phyloP scores from a whole-genome alignment of 1,140 invertebrate species.

The Sinella curviseta region DNA sequence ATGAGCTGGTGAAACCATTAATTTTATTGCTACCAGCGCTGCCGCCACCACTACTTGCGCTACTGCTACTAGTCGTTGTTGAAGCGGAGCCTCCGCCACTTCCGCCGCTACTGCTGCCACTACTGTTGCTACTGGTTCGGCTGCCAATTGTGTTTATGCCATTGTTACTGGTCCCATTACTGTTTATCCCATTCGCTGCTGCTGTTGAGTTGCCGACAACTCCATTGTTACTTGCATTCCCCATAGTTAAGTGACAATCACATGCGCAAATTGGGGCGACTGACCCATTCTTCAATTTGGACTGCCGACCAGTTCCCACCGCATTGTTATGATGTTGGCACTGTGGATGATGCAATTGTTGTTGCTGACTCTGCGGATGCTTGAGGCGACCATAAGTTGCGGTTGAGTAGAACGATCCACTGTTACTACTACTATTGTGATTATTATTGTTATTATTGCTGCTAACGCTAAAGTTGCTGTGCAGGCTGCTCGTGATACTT shows the following conservation, averaged over 20 bases:
- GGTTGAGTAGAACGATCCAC: constrained; percentile 11
- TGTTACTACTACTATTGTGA: background rate
- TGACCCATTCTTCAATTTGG: constrained; percentile 17
- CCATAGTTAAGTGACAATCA: constrained; percentile 32
- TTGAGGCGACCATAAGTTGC: background rate
- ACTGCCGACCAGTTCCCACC: background rate
- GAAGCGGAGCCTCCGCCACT: background rate
- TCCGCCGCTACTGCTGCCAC: background rate
- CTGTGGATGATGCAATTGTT: constrained; percentile 10
- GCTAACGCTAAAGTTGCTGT: background rate
- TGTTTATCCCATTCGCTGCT: background rate
- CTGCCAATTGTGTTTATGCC: background rate
- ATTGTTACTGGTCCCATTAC: constrained; percentile 15
- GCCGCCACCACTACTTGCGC: background rate
- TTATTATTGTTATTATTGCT: background rate
- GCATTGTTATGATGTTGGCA: background rate
- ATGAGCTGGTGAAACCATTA: constrained; percentile 6
- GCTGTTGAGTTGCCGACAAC: background rate
- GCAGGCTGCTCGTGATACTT: constrained; percentile 10
- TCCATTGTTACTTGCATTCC: constrained; percentile 8
- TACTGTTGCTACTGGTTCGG: constrained; percentile 25
- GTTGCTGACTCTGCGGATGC: background rate
- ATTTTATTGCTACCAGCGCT: background rate
- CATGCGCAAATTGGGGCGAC: constrained; percentile 27
- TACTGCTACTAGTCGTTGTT: constrained; percentile 5